Percentiles rank a stretch among this genome's conserved stretches.
Evolutionary conservation across 2,888 invertebrate genomes (phyloP).

Genomic region (Archips crataeganus): DNA sequence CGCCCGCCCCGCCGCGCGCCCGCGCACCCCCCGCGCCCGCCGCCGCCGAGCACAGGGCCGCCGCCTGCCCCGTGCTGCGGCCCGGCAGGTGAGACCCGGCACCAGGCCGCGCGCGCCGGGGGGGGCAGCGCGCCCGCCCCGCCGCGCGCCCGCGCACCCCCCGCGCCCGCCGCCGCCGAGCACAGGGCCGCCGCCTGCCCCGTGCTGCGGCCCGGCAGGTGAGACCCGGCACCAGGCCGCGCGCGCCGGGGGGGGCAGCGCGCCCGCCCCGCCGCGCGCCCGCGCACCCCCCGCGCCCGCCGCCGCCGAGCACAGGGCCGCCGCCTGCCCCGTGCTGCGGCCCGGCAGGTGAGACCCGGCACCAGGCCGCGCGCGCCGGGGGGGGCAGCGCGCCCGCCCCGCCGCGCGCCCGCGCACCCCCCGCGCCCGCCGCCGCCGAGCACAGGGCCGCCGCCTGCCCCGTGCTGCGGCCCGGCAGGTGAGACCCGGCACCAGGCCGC

Average conservation of each 20-base stretch:
- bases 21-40: slow-evolving; percentile 46
- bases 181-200: slow-evolving; percentile 52
- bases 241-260: slow-evolving; percentile 64
- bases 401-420: slow-evolving; percentile 38
- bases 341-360: slow-evolving; percentile 4
- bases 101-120: too few species aligned
- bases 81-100: slow-evolving; percentile 1
- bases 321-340: slow-evolving; percentile 52
- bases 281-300: slow-evolving; percentile 54
- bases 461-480: slow-evolving; percentile 45
- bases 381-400: too few species aligned
- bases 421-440: slow-evolving; percentile 47
- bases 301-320: slow-evolving; percentile 50
- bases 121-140: too few species aligned
- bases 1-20: slow-evolving; percentile 40
- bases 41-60: slow-evolving; percentile 50
- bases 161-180: slow-evolving; percentile 45
- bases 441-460: slow-evolving; percentile 52
- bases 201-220: slow-evolving; percentile 44
- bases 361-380: slow-evolving; percentile 49
- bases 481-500: too few species aligned
- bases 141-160: slow-evolving; percentile 36
- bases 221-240: too few species aligned
- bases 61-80: slow-evolving; percentile 51
- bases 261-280: slow-evolving; percentile 55